These are phyloP conservation scores for Pelmatolapia mariae DNA, from an alignment of 2,113 vertebrate genomes.

Conservation along the genomic window DNA sequence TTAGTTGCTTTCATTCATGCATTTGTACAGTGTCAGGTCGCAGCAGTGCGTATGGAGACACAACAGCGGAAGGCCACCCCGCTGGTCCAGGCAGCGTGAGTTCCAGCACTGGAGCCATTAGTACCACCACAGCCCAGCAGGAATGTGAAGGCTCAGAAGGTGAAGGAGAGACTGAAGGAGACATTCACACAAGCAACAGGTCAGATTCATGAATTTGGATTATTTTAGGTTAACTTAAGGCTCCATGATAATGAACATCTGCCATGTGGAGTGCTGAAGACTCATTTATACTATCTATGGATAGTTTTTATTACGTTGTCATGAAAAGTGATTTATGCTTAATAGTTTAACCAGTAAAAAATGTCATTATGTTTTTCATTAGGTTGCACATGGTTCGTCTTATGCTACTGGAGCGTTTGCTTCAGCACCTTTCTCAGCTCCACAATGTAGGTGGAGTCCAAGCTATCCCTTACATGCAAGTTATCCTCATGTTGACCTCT, in stretches of 20 bases:
- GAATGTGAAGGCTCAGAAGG: conserved; percentile 95
- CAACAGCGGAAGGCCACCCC: conserved; percentile 85
- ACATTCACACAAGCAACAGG: conserved; percentile 95
- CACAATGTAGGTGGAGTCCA: conserved; percentile 92
- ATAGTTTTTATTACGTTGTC: not conserved
- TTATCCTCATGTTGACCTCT: conserved; percentile 96
- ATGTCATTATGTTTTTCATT: not conserved
- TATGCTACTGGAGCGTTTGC: conserved; percentile 92
- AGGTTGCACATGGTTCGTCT: conserved; percentile 97
- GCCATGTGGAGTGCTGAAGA: not conserved
- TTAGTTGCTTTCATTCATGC: not conserved
- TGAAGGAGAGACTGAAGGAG: conserved; percentile 89
- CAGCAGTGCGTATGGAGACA: conserved; percentile 95
- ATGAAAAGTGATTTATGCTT: not conserved
- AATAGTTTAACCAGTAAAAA: not conserved
- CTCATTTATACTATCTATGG: not conserved
- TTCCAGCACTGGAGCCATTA: conserved; percentile 96
- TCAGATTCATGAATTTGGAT: conserved; percentile 8
- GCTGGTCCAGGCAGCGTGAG: conserved; percentile 93
- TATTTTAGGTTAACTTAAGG: not conserved
- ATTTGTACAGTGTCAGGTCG: conserved; percentile 85
- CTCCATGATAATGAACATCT: not conserved
- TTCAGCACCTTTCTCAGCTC: conserved; percentile 90
- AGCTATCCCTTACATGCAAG: conserved; percentile 98
- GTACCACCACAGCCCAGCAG: conserved; percentile 93